Evolutionary conservation across 2,113 vertebrate genomes (phyloP).

Genomic region (human (Homo sapiens)): GRCh38 chrX:88653501-88654000

Average conservation of each 20-base stretch:
- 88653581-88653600: background rate
- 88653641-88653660: background rate
- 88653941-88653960: background rate
- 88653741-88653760: no score
- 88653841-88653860: background rate
- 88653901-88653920: background rate
- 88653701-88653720: background rate
- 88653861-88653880: background rate
- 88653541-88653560: background rate
- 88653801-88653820: background rate
- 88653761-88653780: background rate
- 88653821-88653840: background rate
- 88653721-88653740: background rate
- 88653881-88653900: background rate
- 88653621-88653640: background rate
- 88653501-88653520: background rate
- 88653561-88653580: background rate
- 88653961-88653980: background rate
- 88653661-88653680: background rate
- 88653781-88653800: background rate
- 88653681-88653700: background rate
- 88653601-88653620: background rate
- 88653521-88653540: background rate
- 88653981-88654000: background rate
- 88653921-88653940: background rate